Evolutionary conservation across 2,797 vertebrate species (phyloP), one percentile per base, ranked within the genome.

Genomic region (Babyrousa celebensis): DNA sequence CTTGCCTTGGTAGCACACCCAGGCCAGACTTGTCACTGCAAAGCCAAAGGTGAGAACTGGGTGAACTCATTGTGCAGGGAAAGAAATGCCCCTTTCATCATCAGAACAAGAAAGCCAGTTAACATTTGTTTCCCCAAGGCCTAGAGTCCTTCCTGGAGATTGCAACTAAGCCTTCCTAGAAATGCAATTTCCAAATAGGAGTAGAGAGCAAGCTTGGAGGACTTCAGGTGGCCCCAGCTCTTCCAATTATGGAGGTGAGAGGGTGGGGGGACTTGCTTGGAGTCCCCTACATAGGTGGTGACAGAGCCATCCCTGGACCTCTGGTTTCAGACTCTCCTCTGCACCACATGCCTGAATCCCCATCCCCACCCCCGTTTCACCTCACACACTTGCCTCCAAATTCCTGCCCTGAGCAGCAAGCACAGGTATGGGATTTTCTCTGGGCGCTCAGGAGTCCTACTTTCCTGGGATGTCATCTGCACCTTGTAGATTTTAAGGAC

Each of bases 381-480:
- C 17, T 70, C 36, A 18, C 48, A 60, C 29, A 7, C 6, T 21
- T 32, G 4, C 56, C 79, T 83, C 78, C 16, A 15, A 15, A 21
- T 67, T 27, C 78, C 60, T 91, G 48, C 79, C 62, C 54, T 32
- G n/a, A 88, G 71, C 83, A 62, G 29, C 27, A n/a, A 75, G 60
- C 67, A 58, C 43, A n/a, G 71, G 43, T 29, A 65, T 8, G 67
- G 58, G 4, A 7, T 75, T 96, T 88, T 60, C 91, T 94, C 36
- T 52, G n/a, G 52, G 15, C 20, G 27, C 85, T 94, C 78, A 15
- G 43, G 85, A 63, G 78, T 62, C 85, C n/a, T 91, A 10, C 36
- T 74, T 88, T 63, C 85, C 88, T 48, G 56, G 78, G 52, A 86
- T 92, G 62, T 90, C 85, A 75, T 43, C 93, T 90, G 68, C 16